Percentiles rank a stretch among this genome's conserved stretches.
phyloP scores from a whole-genome alignment of 1,140 invertebrate species.

The Brachionus rubens region DNA sequence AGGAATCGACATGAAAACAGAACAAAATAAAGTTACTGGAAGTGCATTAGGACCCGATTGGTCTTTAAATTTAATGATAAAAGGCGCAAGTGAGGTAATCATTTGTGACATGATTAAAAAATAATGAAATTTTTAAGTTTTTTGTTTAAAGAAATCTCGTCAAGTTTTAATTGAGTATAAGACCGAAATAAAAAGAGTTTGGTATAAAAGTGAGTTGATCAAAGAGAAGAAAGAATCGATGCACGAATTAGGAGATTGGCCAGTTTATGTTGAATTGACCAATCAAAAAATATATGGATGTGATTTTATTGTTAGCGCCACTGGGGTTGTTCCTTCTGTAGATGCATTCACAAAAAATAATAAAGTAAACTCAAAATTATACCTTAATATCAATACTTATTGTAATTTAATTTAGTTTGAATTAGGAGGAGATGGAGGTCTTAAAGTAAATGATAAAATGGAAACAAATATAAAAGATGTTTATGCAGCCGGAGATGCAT shows the following conservation, averaged over 20 bases:
- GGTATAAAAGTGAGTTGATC: conserved; percentile 51
- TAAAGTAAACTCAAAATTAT: conserved; percentile 51
- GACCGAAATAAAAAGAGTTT: conserved; percentile 66
- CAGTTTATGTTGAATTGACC: conserved; percentile 71
- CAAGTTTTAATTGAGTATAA: conserved; percentile 66
- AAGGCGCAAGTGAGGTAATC: conserved; percentile 58
- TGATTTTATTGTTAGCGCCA: conserved; percentile 91
- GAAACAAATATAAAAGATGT: conserved; percentile 74
- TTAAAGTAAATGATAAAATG: conserved; percentile 80
- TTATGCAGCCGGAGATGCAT: conserved; percentile 92
- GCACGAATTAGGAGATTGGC: conserved; percentile 62
- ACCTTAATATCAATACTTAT: background rate
- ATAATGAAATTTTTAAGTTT: background rate
- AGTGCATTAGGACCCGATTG: conserved; percentile 92
- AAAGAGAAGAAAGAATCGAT: conserved; percentile 16
- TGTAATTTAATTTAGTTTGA: conserved; percentile 19
- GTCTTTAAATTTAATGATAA: conserved; percentile 71
- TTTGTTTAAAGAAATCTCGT: conserved; percentile 54
- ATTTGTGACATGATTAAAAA: background rate
- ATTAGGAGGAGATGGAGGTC: conserved; percentile 63
- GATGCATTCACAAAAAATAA: conserved; percentile 54
- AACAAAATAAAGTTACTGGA: conserved; percentile 63
- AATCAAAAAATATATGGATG: conserved; percentile 74
- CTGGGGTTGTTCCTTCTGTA: conserved; percentile 75
- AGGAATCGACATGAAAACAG: conserved; percentile 67